These are phyloP conservation scores for Drosophila helvetica DNA, from an alignment of 2,888 invertebrate genomes.

Conservation along the genomic window DNA sequence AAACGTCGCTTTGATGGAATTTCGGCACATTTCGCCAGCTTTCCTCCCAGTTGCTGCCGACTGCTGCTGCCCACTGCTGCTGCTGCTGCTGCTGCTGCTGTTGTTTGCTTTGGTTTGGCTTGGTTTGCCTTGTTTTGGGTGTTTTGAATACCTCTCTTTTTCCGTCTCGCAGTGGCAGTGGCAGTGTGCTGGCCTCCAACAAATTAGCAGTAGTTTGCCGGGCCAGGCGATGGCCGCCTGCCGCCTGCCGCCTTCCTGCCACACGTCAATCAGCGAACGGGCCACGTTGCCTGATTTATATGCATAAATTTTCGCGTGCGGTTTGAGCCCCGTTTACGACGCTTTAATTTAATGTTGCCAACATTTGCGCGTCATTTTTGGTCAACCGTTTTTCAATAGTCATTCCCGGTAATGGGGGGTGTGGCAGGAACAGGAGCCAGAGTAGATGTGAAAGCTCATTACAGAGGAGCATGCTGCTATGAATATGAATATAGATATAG, in stretches of 20 bases:
- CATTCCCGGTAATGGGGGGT: conserved; percentile 58
- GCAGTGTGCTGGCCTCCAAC: conserved; percentile 21
- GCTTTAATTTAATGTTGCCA: conserved; percentile 76
- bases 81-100: conserved; percentile 38
- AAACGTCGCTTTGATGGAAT: conserved; percentile 76
- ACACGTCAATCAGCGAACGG: conserved; percentile 64
- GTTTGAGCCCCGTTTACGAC: conserved; percentile 60
- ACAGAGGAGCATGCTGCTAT: not conserved
- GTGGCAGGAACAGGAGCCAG: conserved; percentile 41
- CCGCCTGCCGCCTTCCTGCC: conserved; percentile 26
- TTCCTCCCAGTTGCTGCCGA: conserved; percentile 14
- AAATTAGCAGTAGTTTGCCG: conserved; percentile 73
- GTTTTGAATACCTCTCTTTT: conserved; percentile 18
- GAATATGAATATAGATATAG: no score
- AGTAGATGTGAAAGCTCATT: conserved; percentile 47
- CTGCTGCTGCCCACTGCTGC: not conserved
- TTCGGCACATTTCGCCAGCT: conserved; percentile 69
- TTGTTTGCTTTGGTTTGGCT: conserved; percentile 62
- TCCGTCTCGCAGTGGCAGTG: conserved; percentile 15
- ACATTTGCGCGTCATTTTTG: conserved; percentile 77
- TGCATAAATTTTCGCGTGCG: conserved; percentile 72
- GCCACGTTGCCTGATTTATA: conserved; percentile 62
- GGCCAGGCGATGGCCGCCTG: conserved; percentile 8
- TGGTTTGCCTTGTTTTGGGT: conserved; percentile 57
- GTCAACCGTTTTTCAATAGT: conserved; percentile 64